Conservation (phyloP, 2,797 vertebrate species). For the Vultur gryphus region DNA sequence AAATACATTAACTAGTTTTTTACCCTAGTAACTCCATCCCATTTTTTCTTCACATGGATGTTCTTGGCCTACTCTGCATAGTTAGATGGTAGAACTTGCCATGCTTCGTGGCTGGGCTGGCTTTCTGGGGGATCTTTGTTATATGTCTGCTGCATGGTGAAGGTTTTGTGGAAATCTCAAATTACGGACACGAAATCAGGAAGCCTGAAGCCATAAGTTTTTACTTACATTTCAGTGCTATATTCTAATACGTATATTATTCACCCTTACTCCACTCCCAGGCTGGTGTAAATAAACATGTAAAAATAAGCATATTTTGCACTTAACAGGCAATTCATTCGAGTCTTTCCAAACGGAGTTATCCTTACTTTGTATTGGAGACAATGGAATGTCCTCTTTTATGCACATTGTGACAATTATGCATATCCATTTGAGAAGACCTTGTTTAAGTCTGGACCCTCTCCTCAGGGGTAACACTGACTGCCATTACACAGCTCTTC, state of each 20-base stretch:
- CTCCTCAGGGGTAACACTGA: neutral
- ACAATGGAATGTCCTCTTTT: neutral
- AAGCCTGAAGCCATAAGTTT: neutral
- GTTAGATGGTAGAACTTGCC: neutral
- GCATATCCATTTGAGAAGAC: neutral
- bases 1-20: neutral
- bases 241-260: neutral
- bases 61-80: neutral
- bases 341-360: neutral
- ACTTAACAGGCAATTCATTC: constrained; percentile 27
- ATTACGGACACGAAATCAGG: neutral
- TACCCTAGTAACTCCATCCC: neutral
- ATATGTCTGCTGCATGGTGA: neutral
- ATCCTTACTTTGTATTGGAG: neutral
- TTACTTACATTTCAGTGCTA: neutral
- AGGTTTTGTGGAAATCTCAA: neutral
- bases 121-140: neutral
- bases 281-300: neutral
- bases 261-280: neutral
- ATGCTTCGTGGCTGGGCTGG: neutral
- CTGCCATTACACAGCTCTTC: neutral
- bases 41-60: neutral
- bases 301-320: constrained; percentile 9
- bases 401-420: neutral
- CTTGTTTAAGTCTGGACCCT: neutral